phyloP scores from a whole-genome alignment of 1,140 invertebrate genomes.

The Dysdera silvatica region DNA sequence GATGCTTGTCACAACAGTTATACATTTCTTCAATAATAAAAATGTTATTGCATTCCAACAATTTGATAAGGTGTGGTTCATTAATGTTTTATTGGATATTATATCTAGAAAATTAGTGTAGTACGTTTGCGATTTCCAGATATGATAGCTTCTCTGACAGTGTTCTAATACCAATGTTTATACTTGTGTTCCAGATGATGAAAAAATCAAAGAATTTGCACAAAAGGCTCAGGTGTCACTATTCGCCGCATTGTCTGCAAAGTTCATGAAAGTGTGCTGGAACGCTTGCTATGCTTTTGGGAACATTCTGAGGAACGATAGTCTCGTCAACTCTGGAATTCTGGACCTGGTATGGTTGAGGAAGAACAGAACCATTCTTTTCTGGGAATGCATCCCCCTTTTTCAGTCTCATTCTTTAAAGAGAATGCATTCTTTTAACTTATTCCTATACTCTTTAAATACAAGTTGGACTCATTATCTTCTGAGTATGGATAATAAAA shows the following conservation, averaged over 20 bases:
- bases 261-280: slow-evolving; percentile 77
- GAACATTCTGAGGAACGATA: slow-evolving; percentile 60
- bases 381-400: neutral
- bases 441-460: neutral
- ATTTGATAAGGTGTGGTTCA: too few species aligned
- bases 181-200: too few species aligned
- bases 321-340: slow-evolving; percentile 38
- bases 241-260: slow-evolving; percentile 56
- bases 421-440: too few species aligned
- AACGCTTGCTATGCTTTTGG: slow-evolving; percentile 81
- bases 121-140: too few species aligned
- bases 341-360: slow-evolving; percentile 6
- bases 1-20: too few species aligned
- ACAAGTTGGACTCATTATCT: neutral
- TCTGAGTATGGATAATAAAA: neutral
- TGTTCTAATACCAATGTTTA: too few species aligned
- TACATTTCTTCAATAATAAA: too few species aligned
- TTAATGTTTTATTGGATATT: too few species aligned
- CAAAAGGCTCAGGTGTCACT: slow-evolving; percentile 52
- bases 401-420: neutral
- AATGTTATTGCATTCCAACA: too few species aligned
- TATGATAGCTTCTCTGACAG: too few species aligned
- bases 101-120: too few species aligned
- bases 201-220: slow-evolving; percentile 48
- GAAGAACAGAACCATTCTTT: neutral